A percentile compares a stretch with the other conserved stretches of the same genome.
Evolutionary conservation across 2,113 vertebrate species (phyloP).

Genomic region (Laterallus jamaicensis): DNA sequence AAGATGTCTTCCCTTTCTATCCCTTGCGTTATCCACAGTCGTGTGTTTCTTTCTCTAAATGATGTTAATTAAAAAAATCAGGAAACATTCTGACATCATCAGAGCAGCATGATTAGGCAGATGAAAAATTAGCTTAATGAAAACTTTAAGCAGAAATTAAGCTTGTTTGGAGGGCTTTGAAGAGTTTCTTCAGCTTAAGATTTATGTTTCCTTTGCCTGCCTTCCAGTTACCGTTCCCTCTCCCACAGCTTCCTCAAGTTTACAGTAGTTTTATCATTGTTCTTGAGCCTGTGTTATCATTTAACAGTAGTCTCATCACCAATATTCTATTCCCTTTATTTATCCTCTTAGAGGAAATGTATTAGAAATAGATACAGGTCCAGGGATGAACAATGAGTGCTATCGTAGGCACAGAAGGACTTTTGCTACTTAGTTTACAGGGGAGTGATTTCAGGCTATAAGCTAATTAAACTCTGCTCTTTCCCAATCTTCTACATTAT

Average conservation of each 20-base stretch:
- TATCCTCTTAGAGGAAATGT: background rate
- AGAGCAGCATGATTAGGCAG: background rate
- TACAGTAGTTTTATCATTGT: no score
- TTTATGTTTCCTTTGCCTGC: background rate
- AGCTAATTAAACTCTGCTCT: background rate
- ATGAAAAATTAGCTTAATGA: background rate
- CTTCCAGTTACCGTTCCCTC: background rate
- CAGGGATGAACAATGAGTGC: background rate
- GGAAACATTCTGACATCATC: background rate
- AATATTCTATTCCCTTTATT: background rate
- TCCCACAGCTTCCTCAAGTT: background rate
- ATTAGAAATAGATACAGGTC: background rate
- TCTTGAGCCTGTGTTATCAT: background rate
- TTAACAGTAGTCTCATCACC: background rate
- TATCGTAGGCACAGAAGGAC: background rate
- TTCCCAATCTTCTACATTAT: background rate
- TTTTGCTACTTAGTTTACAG: background rate
- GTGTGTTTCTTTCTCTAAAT: background rate
- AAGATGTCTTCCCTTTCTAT: background rate
- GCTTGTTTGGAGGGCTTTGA: background rate
- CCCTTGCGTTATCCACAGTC: background rate
- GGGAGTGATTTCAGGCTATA: background rate
- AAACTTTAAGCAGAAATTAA: background rate
- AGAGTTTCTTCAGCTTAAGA: background rate
- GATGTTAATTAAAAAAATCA: background rate